Base-by-base conservation (phyloP, 1,140 invertebrate genomes). In the Vollenhovia emeryi region DNA sequence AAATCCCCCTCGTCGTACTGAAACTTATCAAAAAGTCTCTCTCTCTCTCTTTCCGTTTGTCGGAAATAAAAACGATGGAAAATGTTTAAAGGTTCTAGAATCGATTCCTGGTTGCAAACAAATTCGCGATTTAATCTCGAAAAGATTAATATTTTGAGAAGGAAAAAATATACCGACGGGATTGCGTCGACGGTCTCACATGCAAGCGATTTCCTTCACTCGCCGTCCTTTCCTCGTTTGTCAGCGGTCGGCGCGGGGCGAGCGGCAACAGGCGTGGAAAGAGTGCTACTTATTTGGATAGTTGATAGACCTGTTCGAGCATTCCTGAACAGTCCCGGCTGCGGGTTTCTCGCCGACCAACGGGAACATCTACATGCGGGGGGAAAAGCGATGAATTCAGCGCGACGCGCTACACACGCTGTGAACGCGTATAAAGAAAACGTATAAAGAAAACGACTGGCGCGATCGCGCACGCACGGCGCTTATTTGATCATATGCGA, bases 251-350 rank as follows among this genome's bases (percentile, higher is more conserved):
- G 40, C n/a, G 59, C 66, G 50, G 48, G 48, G 24, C 78, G 24
- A 27, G 40, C 30, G 33, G 40, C 59, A 83, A 76, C 57, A 86
- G 27, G 40, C 50, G 48, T 50, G 73, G 73, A 78, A 87, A 82
- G 71, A 82, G 79, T 85, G 69, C 24, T 89, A 87, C 87, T 89
- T 90, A 90, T 89, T 89, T 90, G 85, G 82, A 89, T 90, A 89
- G 71, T 88, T 84, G 87, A 89, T 90, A 90, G 71, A 85, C 76
- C 82, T 82, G 85, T 89, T 90, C 82, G 59, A 78, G 76, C 48
- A 78, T 89, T 85, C 82, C 64, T 79, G 76, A 76, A 69, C 68
- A 80, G 52, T 30, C 36, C 9, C 71, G 64, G 43, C 69, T 60
- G 52, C 59, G 43, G 24, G 18, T 64, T 40, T 85, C 59, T 84